phyloP scores from a whole-genome alignment of 2,888 invertebrate genomes.

The Apotomis betuletana region DNA sequence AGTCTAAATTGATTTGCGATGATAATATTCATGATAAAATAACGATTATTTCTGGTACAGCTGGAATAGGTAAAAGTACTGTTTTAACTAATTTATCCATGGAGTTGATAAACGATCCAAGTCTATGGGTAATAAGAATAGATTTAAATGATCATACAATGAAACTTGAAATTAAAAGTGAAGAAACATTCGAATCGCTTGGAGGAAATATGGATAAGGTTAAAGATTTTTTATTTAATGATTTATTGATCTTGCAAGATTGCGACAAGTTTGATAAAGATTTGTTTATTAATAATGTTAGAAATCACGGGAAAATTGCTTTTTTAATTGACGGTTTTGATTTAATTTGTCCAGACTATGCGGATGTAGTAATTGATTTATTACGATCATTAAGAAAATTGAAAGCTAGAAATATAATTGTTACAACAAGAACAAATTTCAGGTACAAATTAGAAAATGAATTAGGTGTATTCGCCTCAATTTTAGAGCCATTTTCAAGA shows the following conservation, averaged over 20 bases:
- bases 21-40: background rate
- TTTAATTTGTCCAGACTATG: background rate
- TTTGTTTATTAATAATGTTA: background rate
- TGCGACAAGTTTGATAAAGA: background rate
- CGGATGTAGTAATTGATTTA: background rate
- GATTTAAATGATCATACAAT: background rate
- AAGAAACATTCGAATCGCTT: background rate
- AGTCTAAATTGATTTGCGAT: background rate
- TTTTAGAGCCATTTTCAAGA: background rate
- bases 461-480: background rate
- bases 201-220: background rate
- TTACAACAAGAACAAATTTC: background rate
- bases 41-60: background rate
- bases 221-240: background rate
- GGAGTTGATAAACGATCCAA: background rate
- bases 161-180: background rate
- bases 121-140: background rate
- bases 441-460: background rate
- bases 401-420: background rate
- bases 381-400: background rate
- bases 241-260: background rate
- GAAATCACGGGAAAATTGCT: background rate
- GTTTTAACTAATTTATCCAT: conserved; percentile 1
- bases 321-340: background rate
- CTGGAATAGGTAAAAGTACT: conserved; percentile 6